Evolutionary conservation across 2,113 vertebrate genomes (phyloP).

Genomic region (Chamaetylas fuelleborni): DNA sequence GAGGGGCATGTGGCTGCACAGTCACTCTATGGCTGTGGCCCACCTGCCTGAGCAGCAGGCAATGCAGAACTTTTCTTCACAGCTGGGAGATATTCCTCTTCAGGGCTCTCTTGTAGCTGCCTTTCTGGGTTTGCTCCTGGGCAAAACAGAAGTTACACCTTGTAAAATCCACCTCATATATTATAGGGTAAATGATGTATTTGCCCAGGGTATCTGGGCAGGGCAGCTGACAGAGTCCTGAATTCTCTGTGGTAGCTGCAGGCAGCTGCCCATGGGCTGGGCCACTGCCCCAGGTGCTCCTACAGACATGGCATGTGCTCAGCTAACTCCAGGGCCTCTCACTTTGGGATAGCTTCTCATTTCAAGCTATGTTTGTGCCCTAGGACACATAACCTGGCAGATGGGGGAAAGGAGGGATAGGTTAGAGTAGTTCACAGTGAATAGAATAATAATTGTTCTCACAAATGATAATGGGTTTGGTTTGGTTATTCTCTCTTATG

Average conservation of each 20-base stretch:
- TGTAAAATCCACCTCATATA: neutral
- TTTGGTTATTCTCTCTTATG: neutral
- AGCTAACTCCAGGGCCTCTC: neutral
- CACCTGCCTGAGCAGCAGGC: neutral
- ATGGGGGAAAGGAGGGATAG: neutral
- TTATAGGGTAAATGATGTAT: neutral
- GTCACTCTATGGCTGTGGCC: rapidly evolving
- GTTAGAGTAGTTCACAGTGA: neutral
- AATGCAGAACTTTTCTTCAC: neutral
- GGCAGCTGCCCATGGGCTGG: neutral
- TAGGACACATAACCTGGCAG: neutral
- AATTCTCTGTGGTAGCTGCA: neutral
- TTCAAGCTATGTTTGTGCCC: neutral
- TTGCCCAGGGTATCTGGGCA: neutral
- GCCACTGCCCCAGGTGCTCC: neutral
- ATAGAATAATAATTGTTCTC: neutral
- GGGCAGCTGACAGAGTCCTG: neutral
- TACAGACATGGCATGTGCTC: neutral
- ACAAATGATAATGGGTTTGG: neutral
- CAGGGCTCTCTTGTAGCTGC: neutral
- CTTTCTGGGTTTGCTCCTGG: neutral
- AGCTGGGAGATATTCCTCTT: neutral
- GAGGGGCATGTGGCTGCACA: neutral
- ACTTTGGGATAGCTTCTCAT: neutral
- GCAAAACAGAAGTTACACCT: neutral